Percentiles rank a stretch among this genome's conserved stretches.
phyloP scores from a whole-genome alignment of 2,113 vertebrate genomes.

The Gasterosteus aculeatus region DNA sequence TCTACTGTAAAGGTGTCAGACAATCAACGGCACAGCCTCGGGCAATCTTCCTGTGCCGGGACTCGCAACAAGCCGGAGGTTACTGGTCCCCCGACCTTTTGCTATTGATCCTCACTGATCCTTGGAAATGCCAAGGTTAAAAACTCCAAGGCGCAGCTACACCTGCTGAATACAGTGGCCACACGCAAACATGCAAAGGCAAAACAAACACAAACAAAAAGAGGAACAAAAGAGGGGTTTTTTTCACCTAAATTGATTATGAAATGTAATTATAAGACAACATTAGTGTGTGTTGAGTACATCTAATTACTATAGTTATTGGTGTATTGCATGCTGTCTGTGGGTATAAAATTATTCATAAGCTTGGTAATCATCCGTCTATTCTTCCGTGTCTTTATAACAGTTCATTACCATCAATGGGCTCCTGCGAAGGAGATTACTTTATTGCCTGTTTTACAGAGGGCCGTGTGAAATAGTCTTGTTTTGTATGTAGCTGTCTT shows the following conservation, averaged over 20 bases:
- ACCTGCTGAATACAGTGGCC: constrained; percentile 34
- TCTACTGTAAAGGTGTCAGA: constrained; percentile 3
- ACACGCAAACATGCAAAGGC: constrained; percentile 1
- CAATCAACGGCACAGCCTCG: constrained; percentile 14
- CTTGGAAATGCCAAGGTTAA: constrained; percentile 78
- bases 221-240: constrained; percentile 33
- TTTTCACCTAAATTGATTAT: constrained; percentile 39
- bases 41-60: constrained; percentile 39
- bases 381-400: constrained; percentile 57
- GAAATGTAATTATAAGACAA: constrained; percentile 65
- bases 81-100: constrained; percentile 75
- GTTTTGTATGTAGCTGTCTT: constrained; percentile 7
- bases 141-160: constrained; percentile 49
- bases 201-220: background rate
- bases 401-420: constrained; percentile 60
- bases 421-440: constrained; percentile 43
- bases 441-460: constrained; percentile 47
- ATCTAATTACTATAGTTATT: constrained; percentile 73
- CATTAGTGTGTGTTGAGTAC: constrained; percentile 56
- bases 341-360: constrained; percentile 52
- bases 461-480: constrained; percentile 26
- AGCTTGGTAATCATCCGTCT: constrained; percentile 60
- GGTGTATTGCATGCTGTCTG: constrained; percentile 50
- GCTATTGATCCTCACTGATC: constrained; percentile 75
- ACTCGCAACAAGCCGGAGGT: constrained; percentile 49